phyloP scores from a whole-genome alignment of 2,888 invertebrate species.

The Dynastes maya region DNA sequence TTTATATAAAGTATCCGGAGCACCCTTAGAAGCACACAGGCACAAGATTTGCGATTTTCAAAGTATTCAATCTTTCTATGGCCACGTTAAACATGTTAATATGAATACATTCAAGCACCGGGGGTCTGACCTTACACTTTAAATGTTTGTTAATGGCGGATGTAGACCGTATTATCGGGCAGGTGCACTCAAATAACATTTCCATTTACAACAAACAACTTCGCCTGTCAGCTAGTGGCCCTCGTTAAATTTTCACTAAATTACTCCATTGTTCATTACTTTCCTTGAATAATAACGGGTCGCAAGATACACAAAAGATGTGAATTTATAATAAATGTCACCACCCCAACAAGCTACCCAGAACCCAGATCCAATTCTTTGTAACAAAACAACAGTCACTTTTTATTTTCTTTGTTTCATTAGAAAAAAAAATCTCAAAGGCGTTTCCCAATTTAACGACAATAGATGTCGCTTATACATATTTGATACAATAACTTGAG shows the following conservation, averaged over 20 bases:
- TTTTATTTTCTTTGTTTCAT: too few species aligned
- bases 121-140: constrained; percentile 34
- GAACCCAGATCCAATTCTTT: too few species aligned
- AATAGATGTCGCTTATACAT: too few species aligned
- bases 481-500: too few species aligned
- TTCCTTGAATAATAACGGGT: too few species aligned
- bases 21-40: constrained; percentile 62
- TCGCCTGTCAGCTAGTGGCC: background rate
- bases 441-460: too few species aligned
- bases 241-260: constrained; percentile 13
- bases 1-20: constrained; percentile 64
- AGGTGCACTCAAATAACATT: constrained; percentile 24
- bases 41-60: constrained; percentile 62
- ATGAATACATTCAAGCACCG: constrained; percentile 55
- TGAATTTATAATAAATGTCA: too few species aligned
- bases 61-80: constrained; percentile 61
- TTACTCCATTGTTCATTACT: background rate
- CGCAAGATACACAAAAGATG: too few species aligned
- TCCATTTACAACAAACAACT: constrained; percentile 19
- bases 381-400: too few species aligned
- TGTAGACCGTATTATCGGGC: constrained; percentile 31
- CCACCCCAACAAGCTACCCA: too few species aligned
- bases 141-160: constrained; percentile 33
- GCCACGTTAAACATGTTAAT: constrained; percentile 59
- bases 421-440: too few species aligned